Evolutionary conservation across 2,113 vertebrate species (phyloP).

Genomic region (Actinemys pallida): DNA sequence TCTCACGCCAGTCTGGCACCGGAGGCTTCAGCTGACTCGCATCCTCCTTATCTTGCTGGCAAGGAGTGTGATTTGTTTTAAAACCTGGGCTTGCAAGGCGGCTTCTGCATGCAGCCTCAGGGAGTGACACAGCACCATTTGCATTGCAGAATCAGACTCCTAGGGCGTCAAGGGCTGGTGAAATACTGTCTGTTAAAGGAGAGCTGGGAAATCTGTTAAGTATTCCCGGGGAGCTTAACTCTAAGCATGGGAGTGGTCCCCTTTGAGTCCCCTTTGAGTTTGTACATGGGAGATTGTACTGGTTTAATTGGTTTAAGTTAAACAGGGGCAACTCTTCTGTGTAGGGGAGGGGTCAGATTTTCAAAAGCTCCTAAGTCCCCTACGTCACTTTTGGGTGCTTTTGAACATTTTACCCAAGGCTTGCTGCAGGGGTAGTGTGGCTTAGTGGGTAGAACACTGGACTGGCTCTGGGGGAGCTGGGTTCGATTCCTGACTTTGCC

Average conservation of each 20-base stretch:
- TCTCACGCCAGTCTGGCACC: conserved; percentile 31
- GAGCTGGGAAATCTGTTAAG: conserved; percentile 23
- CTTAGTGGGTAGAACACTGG: not conserved
- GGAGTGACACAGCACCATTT: not conserved
- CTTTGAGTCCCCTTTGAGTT: accelerated
- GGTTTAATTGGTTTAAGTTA: accelerated
- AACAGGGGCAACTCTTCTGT: not conserved
- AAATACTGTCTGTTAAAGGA: not conserved
- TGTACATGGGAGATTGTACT: accelerated
- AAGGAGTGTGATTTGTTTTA: not conserved
- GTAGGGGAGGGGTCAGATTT: not conserved
- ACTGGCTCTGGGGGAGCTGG: not conserved
- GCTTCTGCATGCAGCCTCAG: accelerated
- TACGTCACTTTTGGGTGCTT: too few relatives aligned
- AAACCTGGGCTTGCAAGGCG: not conserved
- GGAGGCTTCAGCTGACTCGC: conserved; percentile 25
- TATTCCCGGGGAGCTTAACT: not conserved
- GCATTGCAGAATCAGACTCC: accelerated
- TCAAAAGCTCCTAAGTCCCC: not conserved
- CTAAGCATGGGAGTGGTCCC: not conserved
- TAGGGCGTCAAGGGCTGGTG: not conserved
- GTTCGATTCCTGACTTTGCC: not conserved
- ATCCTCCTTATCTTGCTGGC: conserved; percentile 52
- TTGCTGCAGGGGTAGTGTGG: too few relatives aligned
- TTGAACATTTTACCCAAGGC: too few relatives aligned